Evolutionary conservation across 2,113 vertebrate genomes (phyloP).

Genomic region (Parotia lawesii): DNA sequence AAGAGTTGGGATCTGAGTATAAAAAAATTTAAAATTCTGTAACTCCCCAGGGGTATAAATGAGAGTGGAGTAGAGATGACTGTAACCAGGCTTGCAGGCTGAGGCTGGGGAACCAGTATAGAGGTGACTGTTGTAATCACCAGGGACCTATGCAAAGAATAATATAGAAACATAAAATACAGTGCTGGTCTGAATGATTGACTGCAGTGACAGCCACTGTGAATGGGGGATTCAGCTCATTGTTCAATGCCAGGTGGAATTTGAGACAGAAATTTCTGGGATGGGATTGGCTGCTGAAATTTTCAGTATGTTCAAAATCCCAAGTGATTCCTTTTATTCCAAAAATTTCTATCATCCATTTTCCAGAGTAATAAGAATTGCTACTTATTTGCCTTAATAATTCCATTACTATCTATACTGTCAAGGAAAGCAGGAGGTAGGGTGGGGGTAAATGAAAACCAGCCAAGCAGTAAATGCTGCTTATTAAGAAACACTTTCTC

Average conservation of each 20-base stretch:
- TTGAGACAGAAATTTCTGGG: not conserved
- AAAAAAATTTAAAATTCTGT: not conserved
- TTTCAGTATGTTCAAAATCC: not conserved
- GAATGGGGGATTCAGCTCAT: not conserved
- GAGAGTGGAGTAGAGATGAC: not conserved
- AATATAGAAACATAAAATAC: not conserved
- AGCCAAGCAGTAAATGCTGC: not conserved
- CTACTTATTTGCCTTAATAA: not conserved
- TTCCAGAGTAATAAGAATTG: not conserved
- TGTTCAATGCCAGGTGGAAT: not conserved
- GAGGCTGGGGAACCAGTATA: not conserved
- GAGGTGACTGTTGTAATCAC: fast-evolving
- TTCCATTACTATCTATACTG: not conserved
- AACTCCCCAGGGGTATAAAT: not conserved
- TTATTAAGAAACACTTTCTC: not conserved
- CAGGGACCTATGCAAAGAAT: not conserved
- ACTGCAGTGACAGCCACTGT: not conserved
- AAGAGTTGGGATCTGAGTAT: not conserved
- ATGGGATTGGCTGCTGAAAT: not conserved
- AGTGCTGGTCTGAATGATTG: not conserved
- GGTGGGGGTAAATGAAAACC: not conserved
- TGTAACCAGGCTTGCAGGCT: not conserved
- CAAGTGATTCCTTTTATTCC: not conserved
- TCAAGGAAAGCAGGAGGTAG: not conserved
- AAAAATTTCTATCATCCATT: not conserved